Evolutionary conservation across 37 sponge, comb jelly and placozoan genomes (phyloP), one percentile per base, ranked within the genome.

Genomic region (Chondrosia reniformis): DNA sequence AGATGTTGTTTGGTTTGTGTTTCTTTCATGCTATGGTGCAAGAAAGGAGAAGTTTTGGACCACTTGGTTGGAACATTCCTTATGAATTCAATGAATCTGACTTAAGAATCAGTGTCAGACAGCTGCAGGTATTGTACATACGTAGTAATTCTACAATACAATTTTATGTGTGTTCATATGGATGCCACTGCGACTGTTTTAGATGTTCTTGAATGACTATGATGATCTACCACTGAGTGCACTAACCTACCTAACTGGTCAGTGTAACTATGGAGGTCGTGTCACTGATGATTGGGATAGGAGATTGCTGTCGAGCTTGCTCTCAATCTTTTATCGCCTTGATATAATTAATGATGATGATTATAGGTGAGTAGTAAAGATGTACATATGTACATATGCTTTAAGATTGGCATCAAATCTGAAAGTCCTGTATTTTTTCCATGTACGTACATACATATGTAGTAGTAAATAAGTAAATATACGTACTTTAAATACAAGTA

Each of bases 191-290:
- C n/a, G n/a, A n/a, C n/a, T n/a, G n/a, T 55, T 62, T 0, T 61
- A 92, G 87, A 97, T 97, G 98, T 97, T 97, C 74, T 87, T 97
- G 54, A 97, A 97, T 81, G 98, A 97, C 43, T 97, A 97, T 77
- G 86, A 91, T 12, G 88, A 91, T 19, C 34, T 92, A 0, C 98
- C 98, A 9, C 80, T 94, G 52, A 87, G 81, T 42, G 98, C 98
- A 39, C 91, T 97, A 42, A 78, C 74, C 21, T 97, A 97, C 56
- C 84, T 97, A 72, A 97, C 98, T 41, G 98, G 98, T 5, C 95
- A 97, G 83, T 97, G 98, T 75, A 97, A 97, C 91, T 92, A 97
- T 73, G 98, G 98, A 32, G 98, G 98, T 3, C 46, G 98, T 17
- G 98, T 97, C 32, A 97, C 98, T n/a, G 98, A 97, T 73, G 98